A percentile compares a stretch with the other conserved stretches of the same genome.
Conservation (phyloP, 2,888 invertebrate species). For the Chymomyza procnemis region DNA sequence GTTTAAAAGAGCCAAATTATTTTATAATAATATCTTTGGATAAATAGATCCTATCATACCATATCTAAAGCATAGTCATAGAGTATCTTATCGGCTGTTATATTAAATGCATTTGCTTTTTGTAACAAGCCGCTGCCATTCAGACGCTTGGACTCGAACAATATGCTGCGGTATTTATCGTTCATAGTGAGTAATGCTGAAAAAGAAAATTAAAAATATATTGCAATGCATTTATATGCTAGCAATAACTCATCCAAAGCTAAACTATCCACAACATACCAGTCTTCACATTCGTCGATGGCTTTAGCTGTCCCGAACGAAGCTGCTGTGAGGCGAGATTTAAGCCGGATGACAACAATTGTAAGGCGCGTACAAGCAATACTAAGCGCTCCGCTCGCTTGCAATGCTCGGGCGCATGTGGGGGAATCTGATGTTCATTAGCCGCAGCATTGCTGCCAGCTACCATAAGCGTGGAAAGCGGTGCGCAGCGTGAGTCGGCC, state of each 20-base stretch:
- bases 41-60: constrained; percentile 81
- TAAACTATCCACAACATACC: constrained; percentile 83
- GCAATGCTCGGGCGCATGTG: constrained; percentile 79
- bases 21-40: too few species aligned
- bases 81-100: constrained; percentile 95
- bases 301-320: constrained; percentile 89
- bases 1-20: constrained; percentile 24
- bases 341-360: constrained; percentile 96
- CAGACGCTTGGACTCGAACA: constrained; percentile 92
- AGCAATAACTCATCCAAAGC: too few species aligned
- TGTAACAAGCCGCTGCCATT: constrained; percentile 86
- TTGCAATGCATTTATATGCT: too few species aligned
- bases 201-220: constrained; percentile 8
- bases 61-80: constrained; percentile 99
- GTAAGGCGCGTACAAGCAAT: constrained; percentile 85
- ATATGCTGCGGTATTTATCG: constrained; percentile 92
- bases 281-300: constrained; percentile 93
- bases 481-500: constrained; percentile 88
- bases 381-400: constrained; percentile 78
- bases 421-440: constrained; percentile 76
- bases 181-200: constrained; percentile 92
- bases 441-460: constrained; percentile 59
- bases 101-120: constrained; percentile 86
- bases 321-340: constrained; percentile 92
- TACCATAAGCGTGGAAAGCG: constrained; percentile 83